These are phyloP conservation scores for Rhinella marina DNA, from an alignment of 2,797 vertebrate species.

Conservation along the genomic window DNA sequence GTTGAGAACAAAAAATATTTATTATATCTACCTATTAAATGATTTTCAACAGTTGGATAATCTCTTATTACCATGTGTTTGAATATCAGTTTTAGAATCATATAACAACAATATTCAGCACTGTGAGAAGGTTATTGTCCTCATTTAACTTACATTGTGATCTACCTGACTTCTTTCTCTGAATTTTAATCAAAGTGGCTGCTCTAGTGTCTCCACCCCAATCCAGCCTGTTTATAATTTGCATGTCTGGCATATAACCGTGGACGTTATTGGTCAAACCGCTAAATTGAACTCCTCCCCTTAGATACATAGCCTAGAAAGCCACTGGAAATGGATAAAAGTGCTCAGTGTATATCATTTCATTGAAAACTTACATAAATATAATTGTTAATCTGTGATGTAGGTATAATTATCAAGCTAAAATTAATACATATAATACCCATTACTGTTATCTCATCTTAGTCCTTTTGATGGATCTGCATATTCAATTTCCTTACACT, in stretches of 20 bases:
- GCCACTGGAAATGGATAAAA: too few relatives aligned
- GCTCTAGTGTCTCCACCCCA: background rate
- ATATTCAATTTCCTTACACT: background rate
- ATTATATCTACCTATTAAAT: too few relatives aligned
- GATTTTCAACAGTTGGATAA: too few relatives aligned
- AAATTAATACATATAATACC: background rate
- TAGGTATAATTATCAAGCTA: background rate
- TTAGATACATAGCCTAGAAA: background rate
- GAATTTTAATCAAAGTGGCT: background rate
- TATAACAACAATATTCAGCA: background rate
- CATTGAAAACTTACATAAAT: background rate
- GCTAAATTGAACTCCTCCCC: background rate
- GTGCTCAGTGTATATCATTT: background rate
- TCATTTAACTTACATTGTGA: background rate
- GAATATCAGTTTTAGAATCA: background rate
- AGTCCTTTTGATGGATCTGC: background rate
- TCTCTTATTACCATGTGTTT: background rate
- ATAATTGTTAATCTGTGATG: background rate
- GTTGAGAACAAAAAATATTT: slow-evolving; percentile 14
- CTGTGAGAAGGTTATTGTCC: background rate
- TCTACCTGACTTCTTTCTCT: background rate
- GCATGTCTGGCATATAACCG: too few relatives aligned
- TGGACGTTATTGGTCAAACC: background rate
- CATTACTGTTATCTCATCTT: background rate
- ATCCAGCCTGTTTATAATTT: background rate